Evolutionary conservation across 2,888 invertebrate species (phyloP).

Genomic region (Geotrupes spiniger): DNA sequence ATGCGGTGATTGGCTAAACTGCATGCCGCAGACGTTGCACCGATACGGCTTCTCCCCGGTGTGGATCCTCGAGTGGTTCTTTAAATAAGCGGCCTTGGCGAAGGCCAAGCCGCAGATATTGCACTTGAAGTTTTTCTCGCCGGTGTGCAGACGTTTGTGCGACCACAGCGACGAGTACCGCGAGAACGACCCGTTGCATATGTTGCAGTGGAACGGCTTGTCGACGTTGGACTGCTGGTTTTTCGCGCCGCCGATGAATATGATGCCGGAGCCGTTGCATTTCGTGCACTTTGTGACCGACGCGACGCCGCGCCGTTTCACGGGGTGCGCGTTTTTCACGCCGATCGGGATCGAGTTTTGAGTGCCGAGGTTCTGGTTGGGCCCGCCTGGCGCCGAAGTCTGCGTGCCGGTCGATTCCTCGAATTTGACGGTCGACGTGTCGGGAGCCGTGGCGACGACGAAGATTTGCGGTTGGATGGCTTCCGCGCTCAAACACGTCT

Average conservation of each 20-base stretch:
- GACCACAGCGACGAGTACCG: conserved; percentile 87
- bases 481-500: conserved; percentile 49
- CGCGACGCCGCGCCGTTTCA: conserved; percentile 78
- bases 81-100: conserved; percentile 86
- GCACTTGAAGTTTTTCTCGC: conserved; percentile 83
- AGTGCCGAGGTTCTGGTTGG: conserved; percentile 39
- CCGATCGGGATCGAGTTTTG: conserved; percentile 54
- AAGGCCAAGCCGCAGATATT: conserved; percentile 84
- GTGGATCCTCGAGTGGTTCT: conserved; percentile 84
- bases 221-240: conserved; percentile 63
- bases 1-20: conserved; percentile 86
- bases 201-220: conserved; percentile 86
- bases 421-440: conserved; percentile 43
- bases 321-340: conserved; percentile 63
- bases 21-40: conserved; percentile 86
- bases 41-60: conserved; percentile 63
- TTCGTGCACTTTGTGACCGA: conserved; percentile 85
- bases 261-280: conserved; percentile 85
- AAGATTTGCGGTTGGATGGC: conserved; percentile 58
- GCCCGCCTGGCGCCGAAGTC: conserved; percentile 18
- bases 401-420: conserved; percentile 44
- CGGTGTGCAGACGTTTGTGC: conserved; percentile 79
- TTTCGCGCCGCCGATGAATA: conserved; percentile 70
- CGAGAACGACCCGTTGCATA: conserved; percentile 64
- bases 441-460: conserved; percentile 57